Conservation (phyloP, 1,140 invertebrate species). For the Drosophila repletoides region DNA sequence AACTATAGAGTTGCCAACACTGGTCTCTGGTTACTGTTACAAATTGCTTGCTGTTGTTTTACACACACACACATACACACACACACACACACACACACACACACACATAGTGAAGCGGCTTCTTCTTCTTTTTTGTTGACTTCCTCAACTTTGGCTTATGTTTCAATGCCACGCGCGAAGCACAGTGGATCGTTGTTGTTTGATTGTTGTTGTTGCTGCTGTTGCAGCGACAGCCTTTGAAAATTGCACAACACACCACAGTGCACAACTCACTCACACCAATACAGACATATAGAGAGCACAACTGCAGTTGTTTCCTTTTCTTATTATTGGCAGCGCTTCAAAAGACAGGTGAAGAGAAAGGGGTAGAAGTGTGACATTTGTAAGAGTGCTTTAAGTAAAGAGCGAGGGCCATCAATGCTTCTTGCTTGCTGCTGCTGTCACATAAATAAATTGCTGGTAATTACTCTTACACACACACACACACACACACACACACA, state of each 20-base stretch:
- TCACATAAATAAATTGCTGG: slow-evolving; percentile 35
- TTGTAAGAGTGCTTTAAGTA: slow-evolving; percentile 8
- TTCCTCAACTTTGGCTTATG: background rate
- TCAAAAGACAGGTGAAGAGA: background rate
- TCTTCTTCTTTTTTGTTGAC: background rate
- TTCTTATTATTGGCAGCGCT: slow-evolving; percentile 34
- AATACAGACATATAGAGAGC: background rate
- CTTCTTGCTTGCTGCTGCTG: slow-evolving; percentile 4
- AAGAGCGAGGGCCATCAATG: background rate
- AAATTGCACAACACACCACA: slow-evolving; percentile 9
- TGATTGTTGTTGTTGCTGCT: slow-evolving; percentile 15
- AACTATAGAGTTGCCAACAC: too few relatives aligned
- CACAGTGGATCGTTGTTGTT: slow-evolving; percentile 10
- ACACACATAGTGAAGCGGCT: background rate
- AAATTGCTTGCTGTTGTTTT: background rate
- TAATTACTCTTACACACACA: slow-evolving; percentile 16
- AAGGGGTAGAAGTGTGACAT: background rate
- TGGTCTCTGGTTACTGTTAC: slow-evolving; percentile 3
- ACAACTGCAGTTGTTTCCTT: background rate
- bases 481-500: background rate
- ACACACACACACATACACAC: slow-evolving; percentile 6
- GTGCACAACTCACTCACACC: background rate
- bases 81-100: background rate
- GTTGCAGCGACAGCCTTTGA: background rate
- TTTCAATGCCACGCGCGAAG: slow-evolving; percentile 31